Percentiles rank a stretch among this genome's conserved stretches.
phyloP scores from a whole-genome alignment of 2,888 invertebrate genomes.

The Drosophila engyochracea region DNA sequence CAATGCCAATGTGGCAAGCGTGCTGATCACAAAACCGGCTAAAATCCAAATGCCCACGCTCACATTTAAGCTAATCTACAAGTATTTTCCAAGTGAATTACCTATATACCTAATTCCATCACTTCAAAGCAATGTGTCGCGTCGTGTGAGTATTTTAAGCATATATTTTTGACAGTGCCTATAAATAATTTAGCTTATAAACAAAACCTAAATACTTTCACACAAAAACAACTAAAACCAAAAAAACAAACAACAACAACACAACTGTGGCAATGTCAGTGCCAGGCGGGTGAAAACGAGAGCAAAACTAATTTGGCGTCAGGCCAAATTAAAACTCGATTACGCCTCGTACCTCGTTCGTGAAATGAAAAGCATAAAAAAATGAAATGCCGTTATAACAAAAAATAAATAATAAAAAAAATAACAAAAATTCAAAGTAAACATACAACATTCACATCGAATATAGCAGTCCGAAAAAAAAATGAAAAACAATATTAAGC shows the following conservation, averaged over 20 bases:
- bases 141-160: constrained; percentile 30
- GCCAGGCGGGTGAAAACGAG: constrained; percentile 73
- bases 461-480: not conserved
- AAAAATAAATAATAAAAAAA: not conserved
- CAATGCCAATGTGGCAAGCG: constrained; percentile 55
- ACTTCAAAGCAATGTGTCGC: constrained; percentile 33
- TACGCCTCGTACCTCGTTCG: constrained; percentile 30
- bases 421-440: not conserved
- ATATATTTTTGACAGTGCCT: constrained; percentile 64
- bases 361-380: constrained; percentile 44
- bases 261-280: constrained; percentile 72
- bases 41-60: constrained; percentile 42
- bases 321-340: constrained; percentile 67
- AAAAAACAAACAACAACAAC: constrained; percentile 30
- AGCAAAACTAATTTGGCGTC: constrained; percentile 72
- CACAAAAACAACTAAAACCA: constrained; percentile 30
- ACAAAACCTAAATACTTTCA: constrained; percentile 65
- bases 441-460: constrained; percentile 20
- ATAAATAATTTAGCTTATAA: constrained; percentile 60
- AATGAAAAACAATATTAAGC: too few relatives aligned
- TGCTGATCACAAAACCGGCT: constrained; percentile 60
- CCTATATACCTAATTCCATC: constrained; percentile 31
- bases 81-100: constrained; percentile 41
- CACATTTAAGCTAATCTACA: constrained; percentile 30
- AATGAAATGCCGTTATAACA: constrained; percentile 32